Percentiles rank a stretch among this genome's conserved stretches.
phyloP scores from a whole-genome alignment of 1,140 invertebrate species.

The Temnothorax nylanderi region DNA sequence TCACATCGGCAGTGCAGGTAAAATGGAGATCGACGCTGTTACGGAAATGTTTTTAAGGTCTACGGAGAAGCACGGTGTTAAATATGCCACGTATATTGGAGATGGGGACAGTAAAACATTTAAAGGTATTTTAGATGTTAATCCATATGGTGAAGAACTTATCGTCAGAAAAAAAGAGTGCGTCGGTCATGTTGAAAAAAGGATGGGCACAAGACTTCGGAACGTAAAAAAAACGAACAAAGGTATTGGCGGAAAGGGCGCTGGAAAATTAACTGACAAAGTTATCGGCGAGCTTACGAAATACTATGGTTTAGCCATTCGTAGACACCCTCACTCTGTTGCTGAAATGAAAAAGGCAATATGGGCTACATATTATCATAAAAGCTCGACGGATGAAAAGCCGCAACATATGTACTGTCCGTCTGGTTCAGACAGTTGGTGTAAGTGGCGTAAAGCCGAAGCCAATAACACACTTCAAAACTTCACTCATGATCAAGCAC shows the following conservation, averaged over 20 bases:
- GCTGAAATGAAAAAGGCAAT: conserved; percentile 69
- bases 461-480: neutral
- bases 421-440: conserved; percentile 66
- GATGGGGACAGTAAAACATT: conserved; percentile 62
- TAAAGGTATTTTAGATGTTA: conserved; percentile 48
- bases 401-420: conserved; percentile 66
- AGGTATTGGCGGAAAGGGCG: neutral
- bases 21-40: conserved; percentile 66
- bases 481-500: neutral
- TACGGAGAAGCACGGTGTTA: neutral
- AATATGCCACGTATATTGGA: conserved; percentile 13
- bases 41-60: conserved; percentile 63
- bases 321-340: conserved; percentile 53
- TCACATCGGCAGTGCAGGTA: conserved; percentile 58
- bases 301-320: neutral
- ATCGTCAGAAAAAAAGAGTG: conserved; percentile 59
- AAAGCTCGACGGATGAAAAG: too few species aligned
- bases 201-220: neutral
- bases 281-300: neutral
- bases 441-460: conserved; percentile 50
- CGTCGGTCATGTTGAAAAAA: conserved; percentile 49
- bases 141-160: conserved; percentile 38
- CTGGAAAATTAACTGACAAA: conserved; percentile 9
- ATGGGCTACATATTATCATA: too few species aligned
- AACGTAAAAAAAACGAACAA: conserved; percentile 13